phyloP scores from a whole-genome alignment of 2,888 invertebrate genomes.

The Microctonus aethiopoides region DNA sequence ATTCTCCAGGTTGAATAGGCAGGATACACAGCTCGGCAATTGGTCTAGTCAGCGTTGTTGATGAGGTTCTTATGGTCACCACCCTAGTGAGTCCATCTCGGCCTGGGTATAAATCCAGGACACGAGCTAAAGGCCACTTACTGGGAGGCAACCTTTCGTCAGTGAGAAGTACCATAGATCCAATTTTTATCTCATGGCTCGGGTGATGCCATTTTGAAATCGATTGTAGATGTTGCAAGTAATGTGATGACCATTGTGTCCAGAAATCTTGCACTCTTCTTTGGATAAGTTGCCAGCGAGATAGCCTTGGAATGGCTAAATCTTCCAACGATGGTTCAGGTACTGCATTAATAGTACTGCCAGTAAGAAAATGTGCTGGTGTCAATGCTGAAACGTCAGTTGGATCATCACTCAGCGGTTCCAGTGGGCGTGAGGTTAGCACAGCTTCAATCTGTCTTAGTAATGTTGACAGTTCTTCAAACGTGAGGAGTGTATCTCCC shows the following conservation, averaged over 20 bases:
- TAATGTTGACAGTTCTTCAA: slow-evolving; percentile 48
- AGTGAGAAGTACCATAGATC: neutral
- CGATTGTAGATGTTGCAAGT: neutral
- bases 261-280: neutral
- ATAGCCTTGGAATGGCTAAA: slow-evolving; percentile 3
- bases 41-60: too few relatives aligned
- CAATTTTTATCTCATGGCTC: neutral
- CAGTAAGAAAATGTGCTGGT: slow-evolving; percentile 52
- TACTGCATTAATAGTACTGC: slow-evolving; percentile 34
- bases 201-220: neutral
- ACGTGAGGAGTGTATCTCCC: slow-evolving; percentile 41
- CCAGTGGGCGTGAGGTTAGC: slow-evolving; percentile 49
- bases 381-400: slow-evolving; percentile 44
- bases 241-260: neutral
- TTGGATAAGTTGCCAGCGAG: neutral
- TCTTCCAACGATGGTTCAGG: slow-evolving; percentile 36
- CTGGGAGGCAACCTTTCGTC: neutral
- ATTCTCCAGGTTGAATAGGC: too few relatives aligned
- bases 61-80: too few relatives aligned
- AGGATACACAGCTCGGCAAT: too few relatives aligned
- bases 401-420: slow-evolving; percentile 42
- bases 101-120: too few relatives aligned
- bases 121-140: neutral
- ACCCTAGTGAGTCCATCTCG: too few relatives aligned
- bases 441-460: slow-evolving; percentile 46